A percentile compares a stretch with the other conserved stretches of the same genome.
Evolutionary conservation across 2,113 vertebrate species (phyloP).

Genomic region (Fulica atra): DNA sequence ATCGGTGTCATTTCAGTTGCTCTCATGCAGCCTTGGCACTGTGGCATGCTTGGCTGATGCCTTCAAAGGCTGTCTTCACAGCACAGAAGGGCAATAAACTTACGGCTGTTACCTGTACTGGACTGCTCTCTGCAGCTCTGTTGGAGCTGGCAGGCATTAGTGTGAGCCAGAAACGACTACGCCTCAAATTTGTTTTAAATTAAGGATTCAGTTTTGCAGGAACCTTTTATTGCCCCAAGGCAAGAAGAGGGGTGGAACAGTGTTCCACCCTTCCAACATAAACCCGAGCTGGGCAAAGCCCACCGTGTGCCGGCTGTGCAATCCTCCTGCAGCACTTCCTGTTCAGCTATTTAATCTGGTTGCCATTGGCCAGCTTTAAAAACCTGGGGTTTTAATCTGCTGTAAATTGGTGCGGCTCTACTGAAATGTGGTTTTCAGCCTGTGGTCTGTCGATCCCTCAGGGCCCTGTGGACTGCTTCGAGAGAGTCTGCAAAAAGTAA

Average conservation of each 20-base stretch:
- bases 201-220: slow-evolving; percentile 17
- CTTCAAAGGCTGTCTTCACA: neutral
- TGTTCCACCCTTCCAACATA: neutral
- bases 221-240: slow-evolving; percentile 2
- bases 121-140: neutral
- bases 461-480: neutral
- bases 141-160: neutral
- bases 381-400: neutral
- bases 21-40: neutral
- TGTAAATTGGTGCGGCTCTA: neutral
- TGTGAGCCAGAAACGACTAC: neutral
- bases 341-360: slow-evolving; percentile 9
- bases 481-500: neutral
- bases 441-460: neutral
- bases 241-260: neutral
- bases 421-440: neutral
- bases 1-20: neutral
- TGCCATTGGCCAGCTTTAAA: slow-evolving; percentile 25
- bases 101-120: neutral
- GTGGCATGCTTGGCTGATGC: neutral
- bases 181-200: slow-evolving; percentile 51
- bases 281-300: slow-evolving; percentile 3
- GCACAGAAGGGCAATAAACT: neutral
- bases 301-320: neutral
- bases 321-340: neutral